These are phyloP conservation scores for Phalera bucephala DNA, from an alignment of 2,888 invertebrate species.

Conservation along the genomic window DNA sequence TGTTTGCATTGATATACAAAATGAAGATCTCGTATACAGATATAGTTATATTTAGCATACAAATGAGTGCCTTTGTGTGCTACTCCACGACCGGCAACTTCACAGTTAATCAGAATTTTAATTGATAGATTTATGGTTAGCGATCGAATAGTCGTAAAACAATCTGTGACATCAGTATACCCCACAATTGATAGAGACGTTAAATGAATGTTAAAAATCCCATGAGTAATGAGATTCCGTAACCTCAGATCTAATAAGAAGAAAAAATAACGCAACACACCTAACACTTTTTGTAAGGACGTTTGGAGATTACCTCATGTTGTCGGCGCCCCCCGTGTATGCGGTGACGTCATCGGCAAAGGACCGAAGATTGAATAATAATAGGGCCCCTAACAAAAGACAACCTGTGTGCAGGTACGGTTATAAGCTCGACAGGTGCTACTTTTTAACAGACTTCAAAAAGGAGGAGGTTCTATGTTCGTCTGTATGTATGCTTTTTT, in stretches of 20 bases:
- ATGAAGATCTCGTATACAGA: slow-evolving; percentile 1
- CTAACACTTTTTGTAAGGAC: slow-evolving; percentile 47
- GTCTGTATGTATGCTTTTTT: too few species aligned
- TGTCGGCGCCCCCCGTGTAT: slow-evolving; percentile 41
- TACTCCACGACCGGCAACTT: slow-evolving; percentile 14
- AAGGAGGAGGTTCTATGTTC: too few species aligned
- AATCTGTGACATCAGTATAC: slow-evolving; percentile 30
- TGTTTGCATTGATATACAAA: slow-evolving; percentile 1
- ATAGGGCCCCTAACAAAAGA: slow-evolving; percentile 50
- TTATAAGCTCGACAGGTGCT: slow-evolving; percentile 25
- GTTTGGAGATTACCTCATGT: slow-evolving; percentile 63
- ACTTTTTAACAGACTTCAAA: too few species aligned
- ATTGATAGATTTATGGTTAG: slow-evolving; percentile 30
- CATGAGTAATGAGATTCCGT: slow-evolving; percentile 50
- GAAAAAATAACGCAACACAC: slow-evolving; percentile 37
- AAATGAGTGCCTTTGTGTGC: slow-evolving; percentile 17
- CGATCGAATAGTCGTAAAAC: slow-evolving; percentile 27
- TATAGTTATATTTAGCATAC: slow-evolving; percentile 8
- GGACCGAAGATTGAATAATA: slow-evolving; percentile 42
- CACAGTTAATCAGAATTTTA: slow-evolving; percentile 30
- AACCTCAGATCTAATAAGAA: slow-evolving; percentile 38
- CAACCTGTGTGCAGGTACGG: slow-evolving; percentile 44
- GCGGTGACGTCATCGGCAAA: slow-evolving; percentile 54
- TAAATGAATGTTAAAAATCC: slow-evolving; percentile 35
- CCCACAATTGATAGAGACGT: slow-evolving; percentile 24